Conservation (phyloP, 2,797 vertebrate species). For the Argentina silus region DNA sequence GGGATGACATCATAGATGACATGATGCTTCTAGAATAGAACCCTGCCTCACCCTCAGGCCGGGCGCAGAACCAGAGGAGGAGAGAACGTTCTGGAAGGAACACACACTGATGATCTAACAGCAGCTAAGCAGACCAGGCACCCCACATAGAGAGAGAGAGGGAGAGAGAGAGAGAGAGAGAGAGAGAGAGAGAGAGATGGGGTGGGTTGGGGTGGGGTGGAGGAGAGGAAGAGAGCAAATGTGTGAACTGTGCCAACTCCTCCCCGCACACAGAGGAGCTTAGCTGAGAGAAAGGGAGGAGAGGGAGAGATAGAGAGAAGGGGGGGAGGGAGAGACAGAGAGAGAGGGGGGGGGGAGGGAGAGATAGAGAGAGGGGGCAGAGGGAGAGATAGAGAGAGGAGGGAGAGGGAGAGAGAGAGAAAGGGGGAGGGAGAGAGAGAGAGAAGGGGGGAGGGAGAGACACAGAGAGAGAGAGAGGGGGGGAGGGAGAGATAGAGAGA, state of each 20-base stretch:
- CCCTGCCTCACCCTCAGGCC: not conserved
- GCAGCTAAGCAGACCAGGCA: not conserved
- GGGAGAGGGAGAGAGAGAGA: not conserved
- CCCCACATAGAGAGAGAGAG: not conserved
- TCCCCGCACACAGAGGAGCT: too few relatives aligned
- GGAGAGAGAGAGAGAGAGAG: not conserved
- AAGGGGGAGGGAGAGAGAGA: not conserved
- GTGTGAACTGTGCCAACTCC: too few relatives aligned
- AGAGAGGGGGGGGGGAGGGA: not conserved
- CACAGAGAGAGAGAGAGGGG: not conserved
- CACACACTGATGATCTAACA: not conserved
- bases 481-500: not conserved
- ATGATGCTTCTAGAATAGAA: slow-evolving; percentile 10
- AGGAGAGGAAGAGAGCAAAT: not conserved
- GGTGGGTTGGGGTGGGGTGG: not conserved
- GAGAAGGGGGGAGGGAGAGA: not conserved
- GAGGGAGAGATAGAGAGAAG: not conserved
- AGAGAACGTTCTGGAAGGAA: not conserved
- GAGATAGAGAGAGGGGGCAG: too few relatives aligned
- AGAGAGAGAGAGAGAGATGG: not conserved
- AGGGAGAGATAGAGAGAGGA: too few relatives aligned
- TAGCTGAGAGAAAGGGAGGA: too few relatives aligned
- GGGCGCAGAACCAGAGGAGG: not conserved
- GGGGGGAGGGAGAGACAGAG: not conserved
- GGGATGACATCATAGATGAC: slow-evolving; percentile 3